Percentiles rank a stretch among this genome's conserved stretches.
phyloP scores from a whole-genome alignment of 2,797 vertebrate genomes.

The Syngnathus rostellatus region DNA sequence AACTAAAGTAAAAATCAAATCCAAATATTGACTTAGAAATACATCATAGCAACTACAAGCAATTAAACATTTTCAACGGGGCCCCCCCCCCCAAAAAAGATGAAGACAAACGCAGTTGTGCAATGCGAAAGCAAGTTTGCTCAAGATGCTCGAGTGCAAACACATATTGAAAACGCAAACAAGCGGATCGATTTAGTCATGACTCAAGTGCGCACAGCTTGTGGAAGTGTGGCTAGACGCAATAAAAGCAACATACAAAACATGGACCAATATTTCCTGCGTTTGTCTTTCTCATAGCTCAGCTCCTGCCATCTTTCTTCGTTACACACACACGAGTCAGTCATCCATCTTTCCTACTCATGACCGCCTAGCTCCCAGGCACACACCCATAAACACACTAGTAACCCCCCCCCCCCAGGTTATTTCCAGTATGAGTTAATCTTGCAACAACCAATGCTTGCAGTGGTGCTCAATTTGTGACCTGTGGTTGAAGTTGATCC shows the following conservation, averaged over 20 bases:
- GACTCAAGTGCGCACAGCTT: neutral
- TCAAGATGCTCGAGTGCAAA: slow-evolving; percentile 31
- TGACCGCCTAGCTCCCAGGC: neutral
- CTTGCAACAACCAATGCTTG: slow-evolving; percentile 24
- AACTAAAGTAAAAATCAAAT: too few relatives aligned
- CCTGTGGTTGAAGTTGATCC: slow-evolving; percentile 39
- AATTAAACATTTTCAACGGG: too few relatives aligned
- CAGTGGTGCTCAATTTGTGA: slow-evolving; percentile 35
- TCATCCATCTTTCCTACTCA: slow-evolving; percentile 30
- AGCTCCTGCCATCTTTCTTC: neutral
- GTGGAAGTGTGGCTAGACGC: neutral
- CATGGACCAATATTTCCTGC: neutral
- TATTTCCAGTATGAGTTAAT: slow-evolving; percentile 30
- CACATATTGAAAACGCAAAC: slow-evolving; percentile 23
- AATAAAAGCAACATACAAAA: neutral
- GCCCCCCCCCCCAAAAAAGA: slow-evolving; percentile 16
- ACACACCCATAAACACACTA: neutral
- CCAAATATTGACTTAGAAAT: too few relatives aligned
- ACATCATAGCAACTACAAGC: too few relatives aligned
- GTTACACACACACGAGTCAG: neutral
- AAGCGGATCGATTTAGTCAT: slow-evolving; percentile 12
- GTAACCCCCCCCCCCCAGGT: too few relatives aligned
- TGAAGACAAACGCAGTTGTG: slow-evolving; percentile 25
- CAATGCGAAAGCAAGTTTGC: slow-evolving; percentile 29
- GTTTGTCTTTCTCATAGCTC: neutral